Conservation (phyloP, 2,888 invertebrate genomes). For the Unio pictorum region DNA sequence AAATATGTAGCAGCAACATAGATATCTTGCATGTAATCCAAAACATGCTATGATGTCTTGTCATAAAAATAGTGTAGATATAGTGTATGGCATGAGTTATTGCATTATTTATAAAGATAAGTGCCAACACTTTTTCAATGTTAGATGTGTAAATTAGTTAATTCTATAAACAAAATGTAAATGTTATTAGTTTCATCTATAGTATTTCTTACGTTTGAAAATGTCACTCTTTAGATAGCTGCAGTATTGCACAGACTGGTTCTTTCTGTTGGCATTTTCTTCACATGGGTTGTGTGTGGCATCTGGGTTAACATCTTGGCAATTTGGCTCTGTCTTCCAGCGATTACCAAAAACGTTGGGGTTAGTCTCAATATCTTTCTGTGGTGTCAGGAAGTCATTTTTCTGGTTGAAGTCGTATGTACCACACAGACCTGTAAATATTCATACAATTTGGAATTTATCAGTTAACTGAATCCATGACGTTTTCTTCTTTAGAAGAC, state of each 20-base stretch:
- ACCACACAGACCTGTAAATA: constrained; percentile 56
- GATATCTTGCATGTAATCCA: too few relatives aligned
- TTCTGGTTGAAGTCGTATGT: constrained; percentile 62
- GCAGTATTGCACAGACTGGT: constrained; percentile 82
- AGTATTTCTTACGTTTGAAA: constrained; percentile 71
- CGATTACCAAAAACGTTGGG: constrained; percentile 88
- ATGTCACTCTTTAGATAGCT: constrained; percentile 79
- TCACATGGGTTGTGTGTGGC: constrained; percentile 57
- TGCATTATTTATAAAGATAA: too few relatives aligned
- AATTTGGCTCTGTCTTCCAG: constrained; percentile 88
- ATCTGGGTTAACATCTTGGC: constrained; percentile 73
- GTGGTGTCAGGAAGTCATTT: constrained; percentile 75
- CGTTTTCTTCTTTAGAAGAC: too few relatives aligned
- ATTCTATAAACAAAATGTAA: too few relatives aligned
- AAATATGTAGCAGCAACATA: too few relatives aligned
- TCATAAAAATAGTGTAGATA: not conserved
- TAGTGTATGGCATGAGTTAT: not conserved
- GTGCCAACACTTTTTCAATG: too few relatives aligned
- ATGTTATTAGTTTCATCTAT: too few relatives aligned
- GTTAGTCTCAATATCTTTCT: constrained; percentile 82
- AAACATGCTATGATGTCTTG: not conserved
- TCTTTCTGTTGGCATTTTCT: constrained; percentile 49
- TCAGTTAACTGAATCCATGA: too few relatives aligned
- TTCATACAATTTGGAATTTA: too few relatives aligned
- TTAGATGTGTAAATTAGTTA: too few relatives aligned